Percentiles rank a stretch among this genome's conserved stretches.
Conservation (phyloP, 1,140 invertebrate species). For the Choristoneura fumiferana region DNA sequence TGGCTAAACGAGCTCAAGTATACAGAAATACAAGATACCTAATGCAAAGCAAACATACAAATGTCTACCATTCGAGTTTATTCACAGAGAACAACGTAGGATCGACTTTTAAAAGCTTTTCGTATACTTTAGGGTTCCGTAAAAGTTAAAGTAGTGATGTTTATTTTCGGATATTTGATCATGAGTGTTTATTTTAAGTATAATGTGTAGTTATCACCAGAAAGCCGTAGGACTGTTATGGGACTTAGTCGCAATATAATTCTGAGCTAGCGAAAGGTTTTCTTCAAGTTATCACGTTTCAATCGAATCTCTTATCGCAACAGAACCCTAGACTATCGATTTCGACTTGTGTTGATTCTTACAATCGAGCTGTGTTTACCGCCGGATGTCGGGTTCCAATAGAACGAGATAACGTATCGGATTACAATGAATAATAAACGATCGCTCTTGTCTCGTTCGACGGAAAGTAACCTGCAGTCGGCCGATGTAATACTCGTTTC, state of each 20-base stretch:
- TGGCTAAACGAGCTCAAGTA: background rate
- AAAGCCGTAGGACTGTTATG: no score
- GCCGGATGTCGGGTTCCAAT: constrained; percentile 28
- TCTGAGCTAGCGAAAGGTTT: no score
- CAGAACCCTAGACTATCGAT: background rate
- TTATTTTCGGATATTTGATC: background rate
- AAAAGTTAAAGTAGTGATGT: background rate
- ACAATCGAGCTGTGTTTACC: constrained; percentile 29
- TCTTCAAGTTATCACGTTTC: no score
- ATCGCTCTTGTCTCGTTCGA: constrained; percentile 25
- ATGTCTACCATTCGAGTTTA: constrained; percentile 5
- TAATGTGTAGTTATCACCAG: no score
- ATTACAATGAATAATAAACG: constrained; percentile 61
- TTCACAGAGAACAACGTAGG: constrained; percentile 12
- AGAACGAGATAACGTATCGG: constrained; percentile 45
- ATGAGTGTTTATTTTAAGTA: no score
- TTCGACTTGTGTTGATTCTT: constrained; percentile 1
- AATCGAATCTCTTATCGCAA: background rate
- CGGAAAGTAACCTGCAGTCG: background rate
- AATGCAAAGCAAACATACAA: constrained; percentile 17
- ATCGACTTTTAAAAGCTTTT: constrained; percentile 17
- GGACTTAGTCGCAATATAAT: no score
- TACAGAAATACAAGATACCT: constrained; percentile 6
- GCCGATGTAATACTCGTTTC: no score
- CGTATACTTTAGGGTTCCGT: background rate